These are phyloP conservation scores for Hippocampus comes DNA, from an alignment of 2,113 vertebrate genomes.

Conservation along the genomic window DNA sequence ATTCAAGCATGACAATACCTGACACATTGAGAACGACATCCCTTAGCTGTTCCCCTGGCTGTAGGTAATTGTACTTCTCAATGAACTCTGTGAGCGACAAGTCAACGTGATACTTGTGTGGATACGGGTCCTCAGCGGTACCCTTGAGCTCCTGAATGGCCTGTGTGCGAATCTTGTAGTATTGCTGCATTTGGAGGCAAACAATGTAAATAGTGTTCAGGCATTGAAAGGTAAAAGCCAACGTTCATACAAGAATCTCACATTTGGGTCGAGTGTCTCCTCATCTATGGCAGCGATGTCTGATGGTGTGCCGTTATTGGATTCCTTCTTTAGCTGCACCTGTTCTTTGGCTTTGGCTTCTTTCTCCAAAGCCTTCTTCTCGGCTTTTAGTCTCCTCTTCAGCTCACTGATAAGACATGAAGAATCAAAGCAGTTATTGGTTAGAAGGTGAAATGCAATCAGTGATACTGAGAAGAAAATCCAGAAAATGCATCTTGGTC, in stretches of 20 bases:
- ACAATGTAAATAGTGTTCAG: neutral
- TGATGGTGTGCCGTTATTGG: constrained; percentile 54
- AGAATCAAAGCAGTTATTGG: neutral
- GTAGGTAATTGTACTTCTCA: constrained; percentile 81
- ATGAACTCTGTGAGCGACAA: constrained; percentile 89
- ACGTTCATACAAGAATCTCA: constrained; percentile 60
- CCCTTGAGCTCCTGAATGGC: constrained; percentile 87
- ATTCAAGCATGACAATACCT: constrained; percentile 70
- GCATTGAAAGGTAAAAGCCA: neutral
- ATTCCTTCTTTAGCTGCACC: constrained; percentile 66
- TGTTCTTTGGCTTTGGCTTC: constrained; percentile 85
- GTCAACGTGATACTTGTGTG: constrained; percentile 92
- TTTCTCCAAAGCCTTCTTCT: constrained; percentile 90
- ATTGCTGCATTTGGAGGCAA: constrained; percentile 80
- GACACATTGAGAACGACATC: constrained; percentile 79
- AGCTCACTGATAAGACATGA: constrained; percentile 78
- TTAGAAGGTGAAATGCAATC: neutral
- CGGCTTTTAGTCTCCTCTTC: constrained; percentile 91
- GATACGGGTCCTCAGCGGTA: constrained; percentile 88
- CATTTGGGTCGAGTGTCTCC: constrained; percentile 90
- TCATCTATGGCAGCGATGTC: constrained; percentile 74
- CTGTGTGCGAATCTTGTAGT: constrained; percentile 92
- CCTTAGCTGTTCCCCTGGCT: constrained; percentile 86
- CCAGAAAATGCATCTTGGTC: no score
- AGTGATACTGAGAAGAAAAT: neutral